Conservation (phyloP, 2,888 invertebrate species). For the Alsophila aescularia region DNA sequence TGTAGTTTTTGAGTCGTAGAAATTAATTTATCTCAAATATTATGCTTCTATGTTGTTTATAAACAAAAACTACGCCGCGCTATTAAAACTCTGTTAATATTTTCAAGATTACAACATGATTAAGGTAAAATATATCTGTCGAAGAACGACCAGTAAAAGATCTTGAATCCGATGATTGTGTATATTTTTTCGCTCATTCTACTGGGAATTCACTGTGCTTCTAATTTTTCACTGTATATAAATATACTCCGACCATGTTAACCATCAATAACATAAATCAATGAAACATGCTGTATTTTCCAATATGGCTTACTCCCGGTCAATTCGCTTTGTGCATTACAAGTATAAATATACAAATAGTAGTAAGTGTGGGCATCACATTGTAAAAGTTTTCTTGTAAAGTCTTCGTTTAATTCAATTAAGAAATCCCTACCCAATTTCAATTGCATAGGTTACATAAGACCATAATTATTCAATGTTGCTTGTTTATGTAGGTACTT, state of each 20-base stretch:
- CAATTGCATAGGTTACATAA: slow-evolving; percentile 33
- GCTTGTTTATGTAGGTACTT: slow-evolving; percentile 17
- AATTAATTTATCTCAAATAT: slow-evolving; percentile 31
- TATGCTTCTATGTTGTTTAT: slow-evolving; percentile 4
- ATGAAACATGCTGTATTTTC: slow-evolving; percentile 64
- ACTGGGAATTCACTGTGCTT: slow-evolving; percentile 4
- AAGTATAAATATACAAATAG: slow-evolving; percentile 43
- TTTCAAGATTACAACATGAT: slow-evolving; percentile 51
- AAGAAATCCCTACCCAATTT: slow-evolving; percentile 11
- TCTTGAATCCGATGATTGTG: slow-evolving; percentile 29
- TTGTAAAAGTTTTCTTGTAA: slow-evolving; percentile 30
- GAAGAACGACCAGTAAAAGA: slow-evolving; percentile 17
- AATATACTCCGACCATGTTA: slow-evolving; percentile 21
- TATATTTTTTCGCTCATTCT: slow-evolving; percentile 23
- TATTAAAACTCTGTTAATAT: background rate
- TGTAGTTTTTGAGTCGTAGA: slow-evolving; percentile 55
- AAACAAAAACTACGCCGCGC: background rate
- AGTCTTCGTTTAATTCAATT: slow-evolving; percentile 2
- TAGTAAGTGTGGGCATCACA: slow-evolving; percentile 21
- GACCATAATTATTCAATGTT: slow-evolving; percentile 26
- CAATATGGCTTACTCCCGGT: slow-evolving; percentile 73
- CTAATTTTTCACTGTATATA: background rate
- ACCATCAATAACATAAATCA: slow-evolving; percentile 25
- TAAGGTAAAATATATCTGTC: slow-evolving; percentile 53
- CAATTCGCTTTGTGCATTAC: slow-evolving; percentile 48